Conservation (phyloP, 2,113 vertebrate genomes). For the Bambusicola thoracicus region DNA sequence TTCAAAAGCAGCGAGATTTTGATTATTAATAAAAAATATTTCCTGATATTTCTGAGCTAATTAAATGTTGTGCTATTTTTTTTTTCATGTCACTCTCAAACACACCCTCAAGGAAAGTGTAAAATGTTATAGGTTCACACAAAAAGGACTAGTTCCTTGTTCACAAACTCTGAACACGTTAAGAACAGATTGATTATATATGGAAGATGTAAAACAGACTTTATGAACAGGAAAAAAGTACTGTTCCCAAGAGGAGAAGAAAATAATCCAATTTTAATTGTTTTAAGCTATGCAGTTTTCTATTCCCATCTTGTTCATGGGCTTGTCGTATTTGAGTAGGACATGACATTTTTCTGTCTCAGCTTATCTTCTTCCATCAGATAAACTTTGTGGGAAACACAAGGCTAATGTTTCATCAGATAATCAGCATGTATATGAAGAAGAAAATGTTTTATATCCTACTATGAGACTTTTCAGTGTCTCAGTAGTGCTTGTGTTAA, state of each 20-base stretch:
- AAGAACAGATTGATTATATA: not conserved
- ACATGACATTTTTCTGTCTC: not conserved
- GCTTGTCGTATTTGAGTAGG: not conserved
- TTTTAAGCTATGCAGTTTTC: not conserved
- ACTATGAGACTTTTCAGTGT: not conserved
- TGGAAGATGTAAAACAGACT: not conserved
- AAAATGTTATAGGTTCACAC: not conserved
- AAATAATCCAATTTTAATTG: not conserved
- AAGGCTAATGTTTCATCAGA: not conserved
- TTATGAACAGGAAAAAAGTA: not conserved
- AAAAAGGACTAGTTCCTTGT: not conserved
- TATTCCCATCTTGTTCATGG: not conserved
- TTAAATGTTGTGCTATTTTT: not conserved
- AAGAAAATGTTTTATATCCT: not conserved
- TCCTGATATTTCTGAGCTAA: not conserved
- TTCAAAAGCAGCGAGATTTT: not conserved
- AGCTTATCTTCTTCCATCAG: not conserved
- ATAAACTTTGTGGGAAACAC: not conserved
- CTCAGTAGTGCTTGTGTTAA: not conserved
- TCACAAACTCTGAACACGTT: not conserved
- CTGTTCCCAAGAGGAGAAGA: not conserved
- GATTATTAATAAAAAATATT: not conserved
- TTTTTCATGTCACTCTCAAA: not conserved
- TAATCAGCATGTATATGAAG: not conserved
- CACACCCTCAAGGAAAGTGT: accelerated